Evolutionary conservation across 2,797 vertebrate genomes (phyloP), one percentile per base, ranked within the genome.

Genomic region (Craterocephalus amniculus): DNA sequence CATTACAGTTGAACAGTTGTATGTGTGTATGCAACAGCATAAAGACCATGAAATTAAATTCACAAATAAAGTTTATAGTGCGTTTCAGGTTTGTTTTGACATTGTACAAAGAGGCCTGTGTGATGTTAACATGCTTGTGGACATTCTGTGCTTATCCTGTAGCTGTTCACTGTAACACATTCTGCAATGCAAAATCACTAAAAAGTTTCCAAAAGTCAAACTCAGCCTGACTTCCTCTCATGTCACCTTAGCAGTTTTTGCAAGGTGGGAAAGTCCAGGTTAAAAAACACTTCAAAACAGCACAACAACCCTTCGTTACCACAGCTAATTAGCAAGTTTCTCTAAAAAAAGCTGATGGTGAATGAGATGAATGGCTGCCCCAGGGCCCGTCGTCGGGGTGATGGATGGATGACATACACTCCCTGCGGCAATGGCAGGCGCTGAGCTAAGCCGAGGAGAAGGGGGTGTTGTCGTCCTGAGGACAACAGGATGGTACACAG

Each of bases 391-490:
- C 65, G 70, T 64, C 67, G 2, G 40, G 43, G 40, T 89, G 91
- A 92, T 92, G 87, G 89, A 92, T 92, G 86, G 78, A 78, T 90
- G 89, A 89, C 83, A 86, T 62, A 18, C 67, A 29, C 67, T 87
- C 89, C 89, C 88, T 57, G 59, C 62, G 81, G 89, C 81, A 85
- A 83, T 82, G 89, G 85, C 83, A 85, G 84, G 74, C 58, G 18
- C 65, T 16, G 40, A 67, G 59, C 61, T 0, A 59, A 74, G 74
- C 26, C 0, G 48, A 45, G 70, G 0, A 36, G 24, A 35, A 4
- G 58, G 57, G 13, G 65, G 16, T 31, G 38, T 60, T 48, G 72
- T 75, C 36, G 27, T 80, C 78, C 73, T 2, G 64, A 74, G 83
- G 81, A 77, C 72, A 73, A 71, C 32, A 0, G 72, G 58, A 40